phyloP scores from a whole-genome alignment of 2,113 vertebrate genomes.

The Phainopepla nitens region DNA sequence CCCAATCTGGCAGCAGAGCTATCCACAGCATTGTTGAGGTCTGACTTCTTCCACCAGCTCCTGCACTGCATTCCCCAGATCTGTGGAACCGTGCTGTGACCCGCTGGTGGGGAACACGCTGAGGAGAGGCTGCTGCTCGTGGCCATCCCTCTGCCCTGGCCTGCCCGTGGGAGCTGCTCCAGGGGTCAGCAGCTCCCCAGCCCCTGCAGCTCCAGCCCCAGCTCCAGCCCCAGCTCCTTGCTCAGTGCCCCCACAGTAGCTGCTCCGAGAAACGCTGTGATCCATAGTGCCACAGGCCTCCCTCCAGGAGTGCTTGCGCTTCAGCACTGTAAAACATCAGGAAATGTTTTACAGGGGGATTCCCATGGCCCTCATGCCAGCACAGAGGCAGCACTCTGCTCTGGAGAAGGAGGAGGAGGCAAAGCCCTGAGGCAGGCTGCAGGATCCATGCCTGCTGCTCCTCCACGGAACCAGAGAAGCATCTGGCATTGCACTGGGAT shows the following conservation, averaged over 20 bases:
- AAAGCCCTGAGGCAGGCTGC: neutral
- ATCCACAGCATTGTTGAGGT: conserved; percentile 37
- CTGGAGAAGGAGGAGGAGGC: neutral
- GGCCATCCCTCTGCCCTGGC: neutral
- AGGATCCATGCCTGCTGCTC: neutral
- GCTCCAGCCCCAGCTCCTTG: rapidly evolving
- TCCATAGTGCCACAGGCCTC: neutral
- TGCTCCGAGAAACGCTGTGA: neutral
- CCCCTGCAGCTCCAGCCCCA: neutral
- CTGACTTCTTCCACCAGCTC: conserved; percentile 28
- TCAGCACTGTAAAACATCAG: neutral
- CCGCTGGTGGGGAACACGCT: rapidly evolving
- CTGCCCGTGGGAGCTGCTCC: rapidly evolving
- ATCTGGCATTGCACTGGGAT: neutral
- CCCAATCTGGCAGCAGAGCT: conserved; percentile 16
- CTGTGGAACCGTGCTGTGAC: neutral
- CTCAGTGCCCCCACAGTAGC: neutral
- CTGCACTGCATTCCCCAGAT: neutral
- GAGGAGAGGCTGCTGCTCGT: neutral
- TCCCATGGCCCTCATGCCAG: neutral
- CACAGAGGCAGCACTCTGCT: neutral
- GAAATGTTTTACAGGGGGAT: conserved; percentile 31
- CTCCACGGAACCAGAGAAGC: neutral
- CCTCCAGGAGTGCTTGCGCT: neutral
- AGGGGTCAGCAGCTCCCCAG: neutral